phyloP scores from a whole-genome alignment of 2,797 vertebrate genomes.

The Prionace glauca region DNA sequence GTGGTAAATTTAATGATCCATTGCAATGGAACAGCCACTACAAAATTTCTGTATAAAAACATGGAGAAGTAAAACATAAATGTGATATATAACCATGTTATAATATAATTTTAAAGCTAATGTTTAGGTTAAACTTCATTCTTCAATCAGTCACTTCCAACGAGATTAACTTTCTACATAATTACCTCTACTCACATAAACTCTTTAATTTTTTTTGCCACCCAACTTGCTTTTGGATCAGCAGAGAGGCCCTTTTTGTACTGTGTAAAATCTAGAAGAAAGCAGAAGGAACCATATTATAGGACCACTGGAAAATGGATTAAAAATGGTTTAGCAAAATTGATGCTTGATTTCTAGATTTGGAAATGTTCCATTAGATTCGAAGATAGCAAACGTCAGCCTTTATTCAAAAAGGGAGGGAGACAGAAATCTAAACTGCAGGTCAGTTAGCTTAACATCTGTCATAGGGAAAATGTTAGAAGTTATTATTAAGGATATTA shows the following conservation, averaged over 20 bases:
- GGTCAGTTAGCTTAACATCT: too few species aligned
- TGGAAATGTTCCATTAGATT: too few species aligned
- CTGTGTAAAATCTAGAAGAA: conserved; percentile 13
- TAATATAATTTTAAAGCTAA: neutral
- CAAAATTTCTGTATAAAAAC: neutral
- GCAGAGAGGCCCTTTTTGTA: neutral
- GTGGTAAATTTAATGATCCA: neutral
- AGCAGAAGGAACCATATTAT: neutral
- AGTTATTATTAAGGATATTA: too few species aligned
- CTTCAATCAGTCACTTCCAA: neutral
- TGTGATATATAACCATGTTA: neutral
- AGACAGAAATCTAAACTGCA: too few species aligned
- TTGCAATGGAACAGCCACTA: neutral
- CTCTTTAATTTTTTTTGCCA: neutral
- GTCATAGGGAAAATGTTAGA: too few species aligned
- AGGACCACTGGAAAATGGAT: neutral
- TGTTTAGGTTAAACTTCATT: neutral
- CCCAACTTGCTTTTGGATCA: neutral
- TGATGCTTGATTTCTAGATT: too few species aligned
- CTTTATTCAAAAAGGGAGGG: too few species aligned
- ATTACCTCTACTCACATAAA: neutral
- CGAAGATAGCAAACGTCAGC: too few species aligned
- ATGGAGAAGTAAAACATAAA: neutral
- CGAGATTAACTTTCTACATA: neutral
- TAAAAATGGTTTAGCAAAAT: neutral